Evolutionary conservation across 2,888 invertebrate genomes (phyloP).

Genomic region (Agyllia agylla): DNA sequence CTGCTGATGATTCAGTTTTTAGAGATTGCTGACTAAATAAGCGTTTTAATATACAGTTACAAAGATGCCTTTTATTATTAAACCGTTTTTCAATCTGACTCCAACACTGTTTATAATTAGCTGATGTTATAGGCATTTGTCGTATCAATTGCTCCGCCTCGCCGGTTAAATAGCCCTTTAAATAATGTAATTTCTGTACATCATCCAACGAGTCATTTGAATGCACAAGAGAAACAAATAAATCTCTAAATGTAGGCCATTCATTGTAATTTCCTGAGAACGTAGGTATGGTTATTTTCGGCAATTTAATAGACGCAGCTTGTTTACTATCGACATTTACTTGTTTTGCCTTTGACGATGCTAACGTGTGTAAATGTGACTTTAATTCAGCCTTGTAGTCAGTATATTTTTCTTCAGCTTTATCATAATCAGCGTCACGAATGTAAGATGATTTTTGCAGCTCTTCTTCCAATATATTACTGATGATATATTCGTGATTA

Average conservation of each 20-base stretch:
- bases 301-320: constrained; percentile 1
- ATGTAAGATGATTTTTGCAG: not conserved
- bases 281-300: constrained; percentile 35
- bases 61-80: not conserved
- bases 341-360: too few relatives aligned
- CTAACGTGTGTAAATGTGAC: not conserved
- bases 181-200: constrained; percentile 55
- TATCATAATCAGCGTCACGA: not conserved
- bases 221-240: not conserved
- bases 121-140: not conserved
- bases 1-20: not conserved
- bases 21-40: not conserved
- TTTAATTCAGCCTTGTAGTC: not conserved
- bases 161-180: constrained; percentile 58
- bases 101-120: not conserved
- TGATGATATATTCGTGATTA: not conserved
- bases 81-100: not conserved
- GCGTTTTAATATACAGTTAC: not conserved
- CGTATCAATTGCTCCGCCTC: constrained; percentile 76
- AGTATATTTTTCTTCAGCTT: not conserved
- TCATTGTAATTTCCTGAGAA: constrained; percentile 28
- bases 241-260: constrained; percentile 5
- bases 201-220: constrained; percentile 60
- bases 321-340: too few relatives aligned
- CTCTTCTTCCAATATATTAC: not conserved